A percentile compares a stretch with the other conserved stretches of the same genome.
These are phyloP conservation scores for Coptodon bakossiorum DNA, from an alignment of 2,113 vertebrate species.

Conservation along the genomic window DNA sequence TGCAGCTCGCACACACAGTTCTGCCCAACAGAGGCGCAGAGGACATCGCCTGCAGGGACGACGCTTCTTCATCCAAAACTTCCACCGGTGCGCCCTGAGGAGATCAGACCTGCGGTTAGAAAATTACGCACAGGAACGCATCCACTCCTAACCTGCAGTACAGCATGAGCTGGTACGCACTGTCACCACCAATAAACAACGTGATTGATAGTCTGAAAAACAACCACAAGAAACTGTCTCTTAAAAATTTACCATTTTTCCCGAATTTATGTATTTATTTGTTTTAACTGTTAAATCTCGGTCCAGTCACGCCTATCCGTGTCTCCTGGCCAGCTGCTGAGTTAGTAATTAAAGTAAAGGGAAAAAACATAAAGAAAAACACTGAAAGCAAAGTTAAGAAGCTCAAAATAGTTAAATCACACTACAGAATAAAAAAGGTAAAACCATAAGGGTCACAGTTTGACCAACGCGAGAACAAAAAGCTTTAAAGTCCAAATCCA, in stretches of 20 bases:
- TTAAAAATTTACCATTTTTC: neutral
- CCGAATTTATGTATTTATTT: neutral
- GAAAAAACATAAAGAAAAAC: neutral
- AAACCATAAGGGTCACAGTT: neutral
- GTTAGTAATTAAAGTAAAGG: neutral
- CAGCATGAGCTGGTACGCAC: neutral
- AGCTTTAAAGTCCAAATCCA: neutral
- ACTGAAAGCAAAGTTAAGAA: neutral
- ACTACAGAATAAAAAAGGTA: neutral
- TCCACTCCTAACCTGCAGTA: neutral
- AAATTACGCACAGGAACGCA: neutral
- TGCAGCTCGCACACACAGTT: slow-evolving; percentile 86
- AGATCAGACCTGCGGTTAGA: slow-evolving; percentile 5
- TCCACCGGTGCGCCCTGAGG: slow-evolving; percentile 77
- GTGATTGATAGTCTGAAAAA: neutral
- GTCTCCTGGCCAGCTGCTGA: neutral
- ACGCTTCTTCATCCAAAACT: slow-evolving; percentile 79
- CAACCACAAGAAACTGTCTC: neutral
- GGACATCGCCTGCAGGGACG: slow-evolving; percentile 84
- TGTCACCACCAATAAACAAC: neutral
- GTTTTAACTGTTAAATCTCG: neutral
- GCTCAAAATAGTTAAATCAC: neutral
- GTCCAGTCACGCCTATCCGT: too few relatives aligned
- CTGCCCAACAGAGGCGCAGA: slow-evolving; percentile 77
- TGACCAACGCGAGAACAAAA: neutral